Conservation (phyloP, 2,888 invertebrate genomes). For the Spialia ferax region DNA sequence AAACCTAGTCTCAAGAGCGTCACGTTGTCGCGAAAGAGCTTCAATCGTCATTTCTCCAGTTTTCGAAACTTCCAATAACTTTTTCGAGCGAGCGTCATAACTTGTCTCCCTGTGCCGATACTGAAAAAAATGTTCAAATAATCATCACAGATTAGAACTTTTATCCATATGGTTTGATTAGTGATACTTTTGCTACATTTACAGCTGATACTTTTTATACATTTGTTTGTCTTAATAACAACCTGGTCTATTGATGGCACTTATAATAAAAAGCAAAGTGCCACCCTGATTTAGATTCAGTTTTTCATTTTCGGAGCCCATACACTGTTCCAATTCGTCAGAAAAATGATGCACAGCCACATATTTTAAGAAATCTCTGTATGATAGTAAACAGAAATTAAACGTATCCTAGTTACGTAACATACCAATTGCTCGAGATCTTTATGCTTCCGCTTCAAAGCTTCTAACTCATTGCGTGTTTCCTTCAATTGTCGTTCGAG, state of each 20-base stretch:
- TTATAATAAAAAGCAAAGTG: neutral
- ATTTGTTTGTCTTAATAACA: no score
- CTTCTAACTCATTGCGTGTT: conserved; percentile 64
- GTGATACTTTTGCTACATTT: no score
- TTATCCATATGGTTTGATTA: no score
- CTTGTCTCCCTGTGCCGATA: conserved; percentile 73
- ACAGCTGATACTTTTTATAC: no score
- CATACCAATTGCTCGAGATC: conserved; percentile 77
- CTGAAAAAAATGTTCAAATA: conserved; percentile 57
- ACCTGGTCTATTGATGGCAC: no score
- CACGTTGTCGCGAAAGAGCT: conserved; percentile 70
- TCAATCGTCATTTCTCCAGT: conserved; percentile 77
- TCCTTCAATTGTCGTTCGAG: conserved; percentile 76
- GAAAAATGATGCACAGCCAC: neutral
- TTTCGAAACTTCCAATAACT: conserved; percentile 73
- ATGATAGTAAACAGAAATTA: neutral
- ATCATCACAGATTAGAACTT: no score
- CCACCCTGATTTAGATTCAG: neutral
- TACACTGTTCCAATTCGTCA: neutral
- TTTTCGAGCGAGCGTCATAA: conserved; percentile 73
- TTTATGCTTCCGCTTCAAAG: conserved; percentile 68
- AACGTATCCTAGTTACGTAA: neutral
- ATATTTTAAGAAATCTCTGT: neutral
- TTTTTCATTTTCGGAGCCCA: neutral
- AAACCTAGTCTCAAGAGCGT: conserved; percentile 74